Base-by-base conservation (phyloP, 2,797 vertebrate species). In the Rhinogobio ventralis region DNA sequence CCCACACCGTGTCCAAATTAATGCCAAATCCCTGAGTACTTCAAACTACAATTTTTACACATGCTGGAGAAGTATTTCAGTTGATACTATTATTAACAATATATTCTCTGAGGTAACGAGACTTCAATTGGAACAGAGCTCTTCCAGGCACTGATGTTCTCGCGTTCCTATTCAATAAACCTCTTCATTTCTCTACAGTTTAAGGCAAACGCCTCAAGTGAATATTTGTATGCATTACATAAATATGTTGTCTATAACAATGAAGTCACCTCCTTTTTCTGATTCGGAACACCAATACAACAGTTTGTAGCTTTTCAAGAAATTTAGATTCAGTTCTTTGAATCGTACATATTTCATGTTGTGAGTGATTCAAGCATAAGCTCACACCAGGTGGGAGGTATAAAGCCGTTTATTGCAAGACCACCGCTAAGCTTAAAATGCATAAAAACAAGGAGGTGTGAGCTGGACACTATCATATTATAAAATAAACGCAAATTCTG, bases 331-430 rank as follows among this genome's bases (percentile, higher is more conserved):
- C 2, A 17, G 3, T 75, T 0, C 3, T 36, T 75, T 60, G 14
- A 28, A 28, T 28, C 36, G 14, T 23, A 13, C 17, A 46, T 13
- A 23, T 33, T 66, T 79, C 60, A 74, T 60, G 36, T 25, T 76
- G 53, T 51, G 3, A 60, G 5, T 49, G 8, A 46, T 57, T 55
- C 15, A 78, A 71, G 66, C 28, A 78, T 39, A 78, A 49, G 13
- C 73, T 68, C 57, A 68, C 75, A 66, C 36, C 15, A 76, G 19
- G 55, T 74, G 36, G 67, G 71, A 75, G 86, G 75, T 86, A 85
- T 86, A 85, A 90, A 89, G 82, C 86, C 78, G 81, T 91, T 89
- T 91, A 91, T 90, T 91, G 78, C 78, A 86, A 78, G 55, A 84
- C 71, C 79, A 88, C 84, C 77, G 67, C 83, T 66, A 84, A 86